Evolutionary conservation across 2,888 invertebrate species (phyloP), one percentile per base, ranked within the genome.

Genomic region (Amphipyra tragopoginis): DNA sequence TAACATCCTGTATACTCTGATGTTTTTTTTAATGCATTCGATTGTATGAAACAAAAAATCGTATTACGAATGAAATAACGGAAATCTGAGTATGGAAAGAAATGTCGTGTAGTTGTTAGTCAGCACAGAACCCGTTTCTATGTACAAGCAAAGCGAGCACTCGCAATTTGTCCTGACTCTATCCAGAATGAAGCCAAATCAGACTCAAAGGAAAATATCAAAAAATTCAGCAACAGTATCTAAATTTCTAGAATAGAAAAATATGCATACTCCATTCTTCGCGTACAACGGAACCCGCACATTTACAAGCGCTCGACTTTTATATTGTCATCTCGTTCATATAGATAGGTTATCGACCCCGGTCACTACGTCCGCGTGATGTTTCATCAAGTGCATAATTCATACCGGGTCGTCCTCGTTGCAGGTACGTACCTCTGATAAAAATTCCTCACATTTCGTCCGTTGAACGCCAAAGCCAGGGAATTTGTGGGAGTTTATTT

Each of bases 361-460:
- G 48, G 69, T 65, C 77, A 76, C 61, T 71, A 83, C 82, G 85
- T 81, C 75, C 76, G 83, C 80, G 83, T 85, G 85, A 83, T 81
- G 81, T 85, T 83, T 84, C 85, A 81, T 83, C 75, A 76, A 80
- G 87, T 89, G 86, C 89, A 93, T 93, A 90, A 93, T 93, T 92
- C 91, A 92, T 91, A 79, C 66, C 79, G 77, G 66, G 75, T 83
- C 65, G 44, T 74, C 75, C 69, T 77, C 56, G 58, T 68, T 49
- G 65, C 82, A 82, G 82, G 84, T 79, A 61, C 21, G 45, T 77
- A 81, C 72, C 66, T 77, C 85, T 84, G 82, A 89, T 90, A 88
- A 90, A 90, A 91, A 91, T 87, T 89, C 89, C 86, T 77, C 75
- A 80, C 87, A 89, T 89, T 87, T 86, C 81, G 76, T 75, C 80